Percentiles rank a stretch among this genome's conserved stretches.
These are phyloP conservation scores for Ahaetulla prasina DNA, from an alignment of 2,113 vertebrate genomes.

Conservation along the genomic window DNA sequence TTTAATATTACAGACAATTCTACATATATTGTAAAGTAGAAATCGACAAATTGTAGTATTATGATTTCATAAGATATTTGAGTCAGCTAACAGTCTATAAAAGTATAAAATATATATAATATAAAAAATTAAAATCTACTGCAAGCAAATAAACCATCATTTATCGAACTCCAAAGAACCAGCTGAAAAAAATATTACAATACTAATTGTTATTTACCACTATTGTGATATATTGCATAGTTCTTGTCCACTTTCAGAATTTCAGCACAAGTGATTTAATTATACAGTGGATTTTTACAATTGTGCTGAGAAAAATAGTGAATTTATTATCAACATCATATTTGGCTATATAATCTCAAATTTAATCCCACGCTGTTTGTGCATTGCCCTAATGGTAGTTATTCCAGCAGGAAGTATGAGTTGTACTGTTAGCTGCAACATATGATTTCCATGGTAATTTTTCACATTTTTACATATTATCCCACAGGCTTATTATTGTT, in stretches of 20 bases:
- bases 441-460: not conserved
- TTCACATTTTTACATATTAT: not conserved
- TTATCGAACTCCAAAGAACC: not conserved
- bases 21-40: not conserved
- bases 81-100: not conserved
- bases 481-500: not conserved
- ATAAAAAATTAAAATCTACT: not conserved
- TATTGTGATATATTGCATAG: not conserved
- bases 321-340: not conserved
- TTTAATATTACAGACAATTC: not conserved
- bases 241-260: not conserved
- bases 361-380: not conserved
- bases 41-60: not conserved
- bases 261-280: not conserved
- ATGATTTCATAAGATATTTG: not conserved
- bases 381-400: not conserved
- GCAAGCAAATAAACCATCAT: not conserved
- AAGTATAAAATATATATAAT: not conserved
- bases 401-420: slow-evolving; percentile 10
- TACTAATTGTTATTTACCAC: not conserved
- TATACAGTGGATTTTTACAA: not conserved
- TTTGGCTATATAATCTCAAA: not conserved
- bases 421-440: not conserved
- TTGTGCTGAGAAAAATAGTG: not conserved
- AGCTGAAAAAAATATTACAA: not conserved